These are phyloP conservation scores for Elachura formosa DNA, from an alignment of 2,113 vertebrate genomes.

Conservation along the genomic window DNA sequence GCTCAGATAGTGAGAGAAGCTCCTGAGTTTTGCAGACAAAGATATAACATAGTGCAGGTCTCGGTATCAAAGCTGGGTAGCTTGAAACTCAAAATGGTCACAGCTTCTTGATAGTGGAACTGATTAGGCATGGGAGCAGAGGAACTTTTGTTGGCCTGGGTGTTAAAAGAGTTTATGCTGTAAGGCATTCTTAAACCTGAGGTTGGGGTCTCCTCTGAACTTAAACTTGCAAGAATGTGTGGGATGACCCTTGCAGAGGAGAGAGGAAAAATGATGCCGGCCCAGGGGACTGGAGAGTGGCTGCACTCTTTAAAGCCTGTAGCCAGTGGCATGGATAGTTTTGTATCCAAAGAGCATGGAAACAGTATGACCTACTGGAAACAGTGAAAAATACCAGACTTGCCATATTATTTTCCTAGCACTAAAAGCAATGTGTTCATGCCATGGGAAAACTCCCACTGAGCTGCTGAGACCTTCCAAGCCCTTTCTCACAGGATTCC, in stretches of 20 bases:
- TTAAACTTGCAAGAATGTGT: neutral
- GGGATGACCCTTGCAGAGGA: neutral
- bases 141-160: neutral
- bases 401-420: neutral
- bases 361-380: neutral
- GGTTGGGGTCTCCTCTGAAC: neutral
- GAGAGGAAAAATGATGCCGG: neutral
- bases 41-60: fast-evolving
- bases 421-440: neutral
- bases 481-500: neutral
- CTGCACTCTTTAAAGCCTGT: neutral
- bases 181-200: neutral
- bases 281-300: fast-evolving
- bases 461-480: neutral
- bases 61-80: neutral
- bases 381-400: neutral
- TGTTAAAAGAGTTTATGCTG: neutral
- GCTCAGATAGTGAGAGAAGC: neutral
- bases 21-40: neutral
- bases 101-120: neutral
- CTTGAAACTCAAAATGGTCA: neutral
- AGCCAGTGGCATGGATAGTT: neutral
- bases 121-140: neutral
- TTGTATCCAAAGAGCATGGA: neutral
- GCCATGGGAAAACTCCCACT: neutral